Evolutionary conservation across 2,113 vertebrate species (phyloP).

Genomic region (Tetrax tetrax): DNA sequence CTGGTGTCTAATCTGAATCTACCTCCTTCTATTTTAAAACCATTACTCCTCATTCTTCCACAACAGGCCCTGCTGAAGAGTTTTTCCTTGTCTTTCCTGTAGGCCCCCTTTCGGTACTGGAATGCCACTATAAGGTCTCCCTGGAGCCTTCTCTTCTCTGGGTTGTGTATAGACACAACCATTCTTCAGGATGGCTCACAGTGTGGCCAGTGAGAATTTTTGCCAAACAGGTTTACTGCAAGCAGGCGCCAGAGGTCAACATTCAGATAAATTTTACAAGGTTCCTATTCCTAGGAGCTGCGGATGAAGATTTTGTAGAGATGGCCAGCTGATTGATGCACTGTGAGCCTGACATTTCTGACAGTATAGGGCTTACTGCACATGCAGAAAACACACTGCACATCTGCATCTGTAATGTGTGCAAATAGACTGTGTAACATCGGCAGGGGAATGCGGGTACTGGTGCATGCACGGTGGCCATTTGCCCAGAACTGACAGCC

Average conservation of each 20-base stretch:
- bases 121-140: no score
- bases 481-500: background rate
- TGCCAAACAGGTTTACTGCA: background rate
- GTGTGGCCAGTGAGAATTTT: background rate
- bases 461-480: accelerated
- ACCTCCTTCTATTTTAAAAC: no score
- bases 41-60: no score
- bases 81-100: no score
- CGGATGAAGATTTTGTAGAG: background rate
- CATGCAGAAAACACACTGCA: background rate
- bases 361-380: background rate
- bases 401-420: background rate
- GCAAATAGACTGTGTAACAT: background rate
- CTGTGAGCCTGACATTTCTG: background rate
- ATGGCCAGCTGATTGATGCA: background rate
- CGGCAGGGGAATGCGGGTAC: background rate
- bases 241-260: background rate
- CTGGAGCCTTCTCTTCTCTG: no score
- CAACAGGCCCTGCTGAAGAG: no score
- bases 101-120: no score
- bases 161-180: background rate
- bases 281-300: background rate
- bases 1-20: no score
- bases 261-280: background rate
- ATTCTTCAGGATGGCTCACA: background rate